These are phyloP conservation scores for Otolemur crassicaudatus DNA, from an alignment of 2,797 vertebrate species.

Conservation along the genomic window DNA sequence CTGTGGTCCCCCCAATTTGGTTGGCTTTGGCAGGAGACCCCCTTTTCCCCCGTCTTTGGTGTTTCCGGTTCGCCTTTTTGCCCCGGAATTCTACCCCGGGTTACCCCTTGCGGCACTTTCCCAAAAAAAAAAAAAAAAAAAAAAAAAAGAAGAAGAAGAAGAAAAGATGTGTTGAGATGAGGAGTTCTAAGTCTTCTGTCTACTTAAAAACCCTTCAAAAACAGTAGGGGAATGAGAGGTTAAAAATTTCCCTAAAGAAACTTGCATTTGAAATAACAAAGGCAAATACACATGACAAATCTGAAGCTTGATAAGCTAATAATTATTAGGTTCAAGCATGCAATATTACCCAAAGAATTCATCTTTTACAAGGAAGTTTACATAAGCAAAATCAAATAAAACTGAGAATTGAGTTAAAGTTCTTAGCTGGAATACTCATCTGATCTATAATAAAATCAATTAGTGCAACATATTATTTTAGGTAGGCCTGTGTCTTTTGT, in stretches of 20 bases:
- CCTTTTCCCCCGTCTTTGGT: no score
- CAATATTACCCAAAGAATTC: neutral
- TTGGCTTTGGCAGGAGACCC: no score
- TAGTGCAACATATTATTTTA: neutral
- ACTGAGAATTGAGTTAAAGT: neutral
- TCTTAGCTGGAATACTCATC: neutral
- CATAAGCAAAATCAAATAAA: neutral
- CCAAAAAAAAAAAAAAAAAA: no score
- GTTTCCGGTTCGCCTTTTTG: no score
- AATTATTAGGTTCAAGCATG: conserved; percentile 13
- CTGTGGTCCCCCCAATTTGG: no score
- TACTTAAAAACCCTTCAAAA: neutral
- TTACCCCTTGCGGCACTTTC: no score
- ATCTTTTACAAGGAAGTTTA: neutral
- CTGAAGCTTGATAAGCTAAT: neutral
- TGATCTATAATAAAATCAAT: neutral
- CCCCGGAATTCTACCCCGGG: no score
- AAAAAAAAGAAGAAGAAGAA: neutral
- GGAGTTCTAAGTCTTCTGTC: neutral
- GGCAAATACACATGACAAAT: neutral
- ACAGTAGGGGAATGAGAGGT: neutral
- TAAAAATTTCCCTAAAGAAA: neutral
- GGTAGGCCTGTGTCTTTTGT: neutral
- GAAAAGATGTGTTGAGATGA: neutral
- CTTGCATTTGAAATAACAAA: conserved; percentile 21